A percentile compares a stretch with the other conserved stretches of the same genome.
Conservation (phyloP, 2,888 invertebrate genomes). For the Leptopilina myrica region DNA sequence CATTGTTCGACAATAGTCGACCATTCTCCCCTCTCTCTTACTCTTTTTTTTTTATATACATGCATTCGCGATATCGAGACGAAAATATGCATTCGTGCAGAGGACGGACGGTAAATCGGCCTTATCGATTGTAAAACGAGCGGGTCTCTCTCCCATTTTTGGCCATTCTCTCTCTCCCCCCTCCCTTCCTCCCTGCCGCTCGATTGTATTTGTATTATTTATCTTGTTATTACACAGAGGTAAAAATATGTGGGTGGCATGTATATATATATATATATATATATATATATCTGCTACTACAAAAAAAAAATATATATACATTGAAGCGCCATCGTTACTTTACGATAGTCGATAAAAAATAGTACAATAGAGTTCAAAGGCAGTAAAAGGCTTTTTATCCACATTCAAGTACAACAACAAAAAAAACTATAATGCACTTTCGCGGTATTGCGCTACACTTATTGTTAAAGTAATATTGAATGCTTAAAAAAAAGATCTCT, state of each 20-base stretch:
- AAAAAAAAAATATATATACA: not conserved
- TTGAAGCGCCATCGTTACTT: slow-evolving; percentile 8
- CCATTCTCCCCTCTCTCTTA: not conserved
- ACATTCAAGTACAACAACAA: slow-evolving; percentile 1
- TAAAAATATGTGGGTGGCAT: slow-evolving; percentile 26
- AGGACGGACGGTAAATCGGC: slow-evolving; percentile 38
- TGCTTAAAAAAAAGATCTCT: not conserved
- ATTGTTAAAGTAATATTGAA: slow-evolving; percentile 29
- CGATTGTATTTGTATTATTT: slow-evolving; percentile 34
- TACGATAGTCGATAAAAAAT: slow-evolving; percentile 36
- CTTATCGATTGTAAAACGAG: slow-evolving; percentile 39
- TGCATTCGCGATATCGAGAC: slow-evolving; percentile 30
- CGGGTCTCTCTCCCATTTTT: not conserved
- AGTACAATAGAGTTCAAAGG: slow-evolving; percentile 32
- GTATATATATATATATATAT: not conserved
- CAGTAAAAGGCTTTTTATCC: slow-evolving; percentile 37
- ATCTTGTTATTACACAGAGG: slow-evolving; percentile 34
- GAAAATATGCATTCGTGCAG: slow-evolving; percentile 39
- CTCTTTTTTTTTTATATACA: not conserved
- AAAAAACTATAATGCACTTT: slow-evolving; percentile 23
- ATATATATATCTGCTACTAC: too few species aligned
- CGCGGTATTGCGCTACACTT: slow-evolving; percentile 10
- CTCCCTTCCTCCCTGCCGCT: too few species aligned
- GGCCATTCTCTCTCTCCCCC: too few species aligned
- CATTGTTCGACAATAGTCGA: slow-evolving; percentile 33